phyloP scores from a whole-genome alignment of 2,888 invertebrate genomes.

The Agrotis clavis region DNA sequence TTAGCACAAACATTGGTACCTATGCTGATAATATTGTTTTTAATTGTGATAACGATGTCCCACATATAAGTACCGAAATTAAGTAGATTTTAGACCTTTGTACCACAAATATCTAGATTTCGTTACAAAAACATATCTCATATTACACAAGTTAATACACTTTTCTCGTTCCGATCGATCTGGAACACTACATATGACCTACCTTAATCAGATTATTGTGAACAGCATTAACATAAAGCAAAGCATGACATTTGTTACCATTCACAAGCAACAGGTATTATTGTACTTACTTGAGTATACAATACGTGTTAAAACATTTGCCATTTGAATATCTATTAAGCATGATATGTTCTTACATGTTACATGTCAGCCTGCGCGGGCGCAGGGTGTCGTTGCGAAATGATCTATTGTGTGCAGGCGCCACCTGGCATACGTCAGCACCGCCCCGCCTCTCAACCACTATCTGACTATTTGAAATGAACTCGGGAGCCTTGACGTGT shows the following conservation, averaged over 20 bases:
- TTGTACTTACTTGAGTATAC: slow-evolving; percentile 32
- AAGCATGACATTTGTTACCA: slow-evolving; percentile 52
- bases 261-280: slow-evolving; percentile 46
- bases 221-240: slow-evolving; percentile 52
- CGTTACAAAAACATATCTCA: neutral
- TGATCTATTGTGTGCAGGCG: slow-evolving; percentile 72
- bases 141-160: slow-evolving; percentile 6
- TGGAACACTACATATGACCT: slow-evolving; percentile 29
- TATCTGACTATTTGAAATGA: slow-evolving; percentile 54
- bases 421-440: slow-evolving; percentile 53
- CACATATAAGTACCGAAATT: neutral
- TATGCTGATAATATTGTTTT: neutral
- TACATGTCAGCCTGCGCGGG: slow-evolving; percentile 72
- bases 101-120: neutral
- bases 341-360: slow-evolving; percentile 62
- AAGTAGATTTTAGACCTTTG: neutral
- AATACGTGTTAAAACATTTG: slow-evolving; percentile 66
- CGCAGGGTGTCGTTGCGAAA: slow-evolving; percentile 76
- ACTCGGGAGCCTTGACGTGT: slow-evolving; percentile 80
- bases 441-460: slow-evolving; percentile 52
- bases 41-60: slow-evolving; percentile 2
- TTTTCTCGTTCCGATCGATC: slow-evolving; percentile 19
- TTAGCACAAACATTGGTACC: neutral
- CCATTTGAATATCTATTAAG: slow-evolving; percentile 66
- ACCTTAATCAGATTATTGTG: slow-evolving; percentile 41